Conservation (phyloP, 2,797 vertebrate species). For the Rhinogobio ventralis region DNA sequence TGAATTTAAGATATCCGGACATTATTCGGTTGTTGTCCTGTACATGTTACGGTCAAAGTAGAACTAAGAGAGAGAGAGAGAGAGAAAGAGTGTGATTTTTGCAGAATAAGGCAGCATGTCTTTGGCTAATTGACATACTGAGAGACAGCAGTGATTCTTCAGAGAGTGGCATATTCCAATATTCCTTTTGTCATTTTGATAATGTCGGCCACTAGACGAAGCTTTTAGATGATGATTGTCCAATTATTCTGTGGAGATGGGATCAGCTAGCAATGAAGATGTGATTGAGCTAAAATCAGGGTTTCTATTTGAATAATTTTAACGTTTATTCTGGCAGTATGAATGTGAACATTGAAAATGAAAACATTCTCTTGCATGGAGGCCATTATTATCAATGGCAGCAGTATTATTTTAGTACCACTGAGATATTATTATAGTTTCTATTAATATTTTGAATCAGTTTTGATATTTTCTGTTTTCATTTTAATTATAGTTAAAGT, state of each 20-base stretch:
- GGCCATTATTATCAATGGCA: conserved; percentile 1
- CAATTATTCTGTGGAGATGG: conserved; percentile 22
- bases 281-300: conserved; percentile 14
- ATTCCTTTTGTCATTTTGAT: conserved; percentile 32
- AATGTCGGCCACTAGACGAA: not conserved
- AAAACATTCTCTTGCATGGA: conserved; percentile 2
- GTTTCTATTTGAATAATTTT: conserved; percentile 26
- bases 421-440: not conserved
- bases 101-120: not conserved
- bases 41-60: conserved; percentile 12
- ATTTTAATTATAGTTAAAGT: not conserved
- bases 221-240: conserved; percentile 33
- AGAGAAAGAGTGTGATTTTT: not conserved
- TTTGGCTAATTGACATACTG: conserved; percentile 19
- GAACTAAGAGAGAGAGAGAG: not conserved
- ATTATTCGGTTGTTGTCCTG: conserved; percentile 12
- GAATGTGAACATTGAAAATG: not conserved
- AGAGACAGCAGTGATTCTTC: not conserved
- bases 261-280: conserved; percentile 10
- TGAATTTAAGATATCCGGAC: conserved; percentile 29
- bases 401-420: not conserved
- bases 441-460: not conserved
- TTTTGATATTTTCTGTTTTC: not conserved
- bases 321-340: not conserved
- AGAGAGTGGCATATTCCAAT: conserved; percentile 12